Base-by-base conservation (phyloP, 1,140 invertebrate genomes). In the Lordiphosa clarofinis region DNA sequence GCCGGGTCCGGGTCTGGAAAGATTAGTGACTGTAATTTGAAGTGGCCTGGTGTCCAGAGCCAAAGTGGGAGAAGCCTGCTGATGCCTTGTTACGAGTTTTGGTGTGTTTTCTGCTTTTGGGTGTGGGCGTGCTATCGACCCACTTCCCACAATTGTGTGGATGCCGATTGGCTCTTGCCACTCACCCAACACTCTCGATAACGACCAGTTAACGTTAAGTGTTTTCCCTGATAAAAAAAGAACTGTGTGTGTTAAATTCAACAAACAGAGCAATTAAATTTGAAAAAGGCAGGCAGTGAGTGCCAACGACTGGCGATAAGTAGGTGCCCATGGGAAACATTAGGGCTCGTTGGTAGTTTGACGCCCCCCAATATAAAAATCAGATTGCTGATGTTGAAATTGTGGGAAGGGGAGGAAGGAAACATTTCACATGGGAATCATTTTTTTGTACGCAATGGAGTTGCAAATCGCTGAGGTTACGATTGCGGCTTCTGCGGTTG, bases 291-390 rank as follows among this genome's bases (percentile, higher is more conserved):
- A 49, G 35, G 31, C 24, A 31, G 11, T 15, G 31, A 48, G 42
- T 44, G 42, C 28, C 42, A 19, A 10, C 21, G n/a, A 24, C 47
- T 21, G 24, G 19, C 64, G 65, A 69, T 69, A 68, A 69, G 64
- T 67, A 68, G 65, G 64, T 68, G 65, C 65, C 49, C 65, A 68
- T 68, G 65, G 65, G 65, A 69, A 39, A 36, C 48, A 69, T 69
- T 55, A 44, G 13, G 37, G 63, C 47, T 47, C 13, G 53, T 52
- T 56, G 48, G 65, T 69, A 68, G 65, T 68, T 68, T 56, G 46
- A 66, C 65, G 65, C 65, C 65, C 65, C 65, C 48, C 12, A 49
- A 68, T 68, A 60, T 42, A 42, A 60, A 50, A 11, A 24, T 19
- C 43, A 54, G 55, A 66, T 54, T 67, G 63, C 48, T 47, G 62